Base-by-base conservation (phyloP, 1,140 invertebrate genomes). In the Drosophila equinoxialis region DNA sequence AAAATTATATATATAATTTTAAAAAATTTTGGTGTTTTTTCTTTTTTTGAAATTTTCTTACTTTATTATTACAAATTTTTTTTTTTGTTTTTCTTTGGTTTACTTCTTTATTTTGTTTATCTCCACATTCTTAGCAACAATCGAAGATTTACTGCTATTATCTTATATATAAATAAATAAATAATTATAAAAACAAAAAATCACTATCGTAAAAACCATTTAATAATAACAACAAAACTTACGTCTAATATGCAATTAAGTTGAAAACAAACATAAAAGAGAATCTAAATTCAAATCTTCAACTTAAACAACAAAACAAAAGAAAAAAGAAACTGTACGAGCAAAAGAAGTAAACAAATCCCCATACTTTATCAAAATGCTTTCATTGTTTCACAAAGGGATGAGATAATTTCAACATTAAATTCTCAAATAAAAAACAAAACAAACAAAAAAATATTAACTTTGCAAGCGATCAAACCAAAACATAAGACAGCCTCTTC, bases 71-170 rank as follows among this genome's bases (percentile, higher is more conserved):
- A 30, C 2, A 30, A 62, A n/a, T n/a, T n/a, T 62, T 65, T 71
- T 62, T 65, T 71, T 58, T 68, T 58, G 30, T 37, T 35, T 35
- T 37, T 17, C 8, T 58, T 59, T 33, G 13, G 55, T 58, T 51
- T 4, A 51, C 45, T 51, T 51, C 20, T 51, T 23, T 20, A 3
- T 17, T 7, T 51, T 51, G 66, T 63, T 48, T 26, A 70, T 77
- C 73, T 79, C 71, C 65, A 83, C 72, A 80, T 83, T 79, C 71
- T 86, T 59, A 87, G 83, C 79, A 87, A 68, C 80, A 87, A 86
- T 86, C 83, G 70, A 86, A 86, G 83, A 87, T 86, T 87, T 64
- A 86, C 68, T 86, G 83, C 83, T 86, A 86, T 73, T 87, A 84
- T 77, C 54, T 74, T 80, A 51, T 51, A 51, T 51, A 51, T 51